Conservation (phyloP, 1,140 invertebrate species). For the Eupeodes corollae region DNA sequence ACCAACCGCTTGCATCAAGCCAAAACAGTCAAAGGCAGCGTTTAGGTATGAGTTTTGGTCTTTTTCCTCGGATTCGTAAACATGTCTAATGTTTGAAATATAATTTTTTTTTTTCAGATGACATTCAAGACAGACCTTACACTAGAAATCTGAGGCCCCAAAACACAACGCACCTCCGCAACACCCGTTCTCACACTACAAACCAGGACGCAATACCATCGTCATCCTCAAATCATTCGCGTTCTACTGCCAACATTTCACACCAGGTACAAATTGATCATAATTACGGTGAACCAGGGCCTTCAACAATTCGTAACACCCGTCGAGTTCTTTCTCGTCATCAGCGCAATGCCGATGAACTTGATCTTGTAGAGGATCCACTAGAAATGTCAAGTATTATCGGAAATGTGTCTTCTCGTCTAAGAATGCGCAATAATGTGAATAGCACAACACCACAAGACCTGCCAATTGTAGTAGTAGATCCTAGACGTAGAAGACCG, state of each 20-base stretch:
- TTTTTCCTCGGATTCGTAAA: too few relatives aligned
- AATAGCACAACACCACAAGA: not conserved
- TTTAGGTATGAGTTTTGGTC: conserved; percentile 1
- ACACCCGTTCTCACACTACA: conserved; percentile 31
- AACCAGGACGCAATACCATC: conserved; percentile 11
- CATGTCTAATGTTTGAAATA: too few relatives aligned
- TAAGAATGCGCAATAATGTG: not conserved
- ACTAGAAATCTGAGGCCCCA: not conserved
- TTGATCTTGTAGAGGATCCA: conserved; percentile 31
- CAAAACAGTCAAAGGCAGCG: conserved; percentile 1
- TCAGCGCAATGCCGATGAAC: conserved; percentile 33
- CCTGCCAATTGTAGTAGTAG: not conserved
- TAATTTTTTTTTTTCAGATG: too few relatives aligned
- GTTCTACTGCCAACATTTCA: conserved; percentile 4
- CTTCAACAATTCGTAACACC: conserved; percentile 14
- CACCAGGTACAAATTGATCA: conserved; percentile 23
- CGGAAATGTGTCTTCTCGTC: not conserved
- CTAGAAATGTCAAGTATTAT: conserved; percentile 12
- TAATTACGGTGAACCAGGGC: conserved; percentile 27
- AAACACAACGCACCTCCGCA: not conserved
- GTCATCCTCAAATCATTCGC: conserved; percentile 4
- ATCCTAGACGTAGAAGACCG: conserved; percentile 16
- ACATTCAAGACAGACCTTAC: not conserved
- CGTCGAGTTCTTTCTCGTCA: conserved; percentile 30
- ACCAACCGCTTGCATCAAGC: conserved; percentile 31